phyloP scores from a whole-genome alignment of 2,113 vertebrate species.

The Corythaixoides concolor region DNA sequence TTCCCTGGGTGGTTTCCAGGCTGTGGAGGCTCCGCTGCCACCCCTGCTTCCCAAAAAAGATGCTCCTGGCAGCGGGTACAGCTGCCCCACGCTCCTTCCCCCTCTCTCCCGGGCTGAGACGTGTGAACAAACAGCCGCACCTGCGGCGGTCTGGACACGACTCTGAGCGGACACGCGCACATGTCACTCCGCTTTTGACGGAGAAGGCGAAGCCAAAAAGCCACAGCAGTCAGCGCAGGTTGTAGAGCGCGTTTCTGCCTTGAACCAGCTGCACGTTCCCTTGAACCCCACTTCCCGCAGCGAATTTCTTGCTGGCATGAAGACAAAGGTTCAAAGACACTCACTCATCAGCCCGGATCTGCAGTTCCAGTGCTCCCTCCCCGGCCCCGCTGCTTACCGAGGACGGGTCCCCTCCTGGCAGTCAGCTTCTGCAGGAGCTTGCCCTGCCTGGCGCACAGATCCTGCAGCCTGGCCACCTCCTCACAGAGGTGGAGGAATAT shows the following conservation, averaged over 20 bases:
- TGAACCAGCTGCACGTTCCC: background rate
- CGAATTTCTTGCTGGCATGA: background rate
- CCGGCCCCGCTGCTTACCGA: background rate
- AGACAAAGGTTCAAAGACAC: too few relatives aligned
- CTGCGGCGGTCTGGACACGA: accelerated
- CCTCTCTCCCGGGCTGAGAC: background rate
- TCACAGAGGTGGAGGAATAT: slow-evolving; percentile 74
- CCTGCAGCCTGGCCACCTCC: slow-evolving; percentile 75
- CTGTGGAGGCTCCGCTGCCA: background rate
- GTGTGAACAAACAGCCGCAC: background rate
- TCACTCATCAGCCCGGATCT: accelerated
- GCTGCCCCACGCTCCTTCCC: background rate
- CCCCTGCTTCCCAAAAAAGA: background rate
- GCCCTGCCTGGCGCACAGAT: slow-evolving; percentile 79
- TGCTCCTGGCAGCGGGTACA: background rate
- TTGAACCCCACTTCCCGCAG: accelerated
- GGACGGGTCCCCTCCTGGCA: background rate
- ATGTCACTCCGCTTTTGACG: accelerated
- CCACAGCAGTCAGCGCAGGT: background rate
- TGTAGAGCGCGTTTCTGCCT: background rate
- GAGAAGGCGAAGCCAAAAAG: background rate
- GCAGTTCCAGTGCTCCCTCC: accelerated
- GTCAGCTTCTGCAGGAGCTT: slow-evolving; percentile 76
- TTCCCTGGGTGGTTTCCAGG: background rate
- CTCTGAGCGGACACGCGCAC: background rate